Base-by-base conservation (phyloP, 2,888 invertebrate genomes). In the Dryadula phaetusa region DNA sequence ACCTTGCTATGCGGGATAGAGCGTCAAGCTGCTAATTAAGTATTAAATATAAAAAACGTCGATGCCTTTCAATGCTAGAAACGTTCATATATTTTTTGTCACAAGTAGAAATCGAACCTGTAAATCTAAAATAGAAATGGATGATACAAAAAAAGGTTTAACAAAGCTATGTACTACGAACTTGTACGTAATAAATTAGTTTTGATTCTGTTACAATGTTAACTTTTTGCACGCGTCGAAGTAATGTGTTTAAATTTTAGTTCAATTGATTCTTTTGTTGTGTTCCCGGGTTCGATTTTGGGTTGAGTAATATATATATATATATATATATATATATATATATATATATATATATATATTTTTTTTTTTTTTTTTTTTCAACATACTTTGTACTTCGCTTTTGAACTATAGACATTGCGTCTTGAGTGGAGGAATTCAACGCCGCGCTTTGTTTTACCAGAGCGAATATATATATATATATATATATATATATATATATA, bases 51-150 rank as follows among this genome's bases (percentile, higher is more conserved):
- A 37, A 42, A 42, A 42, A 16, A 42, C 6, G n/a, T n/a, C n/a
- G n/a, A 42, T 6, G 0, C 3, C 5, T 1, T 28, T 5, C 18
- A 16, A 52, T 16, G 10, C 52, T 16, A 28, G 52, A 52, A 52
- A 49, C 49, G 49, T 10, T 28, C 10, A 4, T 32, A 28, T 32
- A 32, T 52, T 52, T 52, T 52, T 49, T 49, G 28, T 12, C 28
- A 52, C 18, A 1, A 5, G 8, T 28, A 52, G 28, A 52, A 52
- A 28, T 52, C 52, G 28, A 32, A 52, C 52, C 52, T 32, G 52
- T 52, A 52, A 52, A 52, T 52, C 52, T 28, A 10, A 52, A 52
- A 52, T 52, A 28, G 52, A 52, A 52, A 32, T 52, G 32, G 16
- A 10, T 52, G 8, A 10, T 12, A 52, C 10, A 52, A 52, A 52